Evolutionary conservation across 2,797 vertebrate genomes (phyloP), one percentile per base, ranked within the genome.

Genomic region (Capromys pilorides): DNA sequence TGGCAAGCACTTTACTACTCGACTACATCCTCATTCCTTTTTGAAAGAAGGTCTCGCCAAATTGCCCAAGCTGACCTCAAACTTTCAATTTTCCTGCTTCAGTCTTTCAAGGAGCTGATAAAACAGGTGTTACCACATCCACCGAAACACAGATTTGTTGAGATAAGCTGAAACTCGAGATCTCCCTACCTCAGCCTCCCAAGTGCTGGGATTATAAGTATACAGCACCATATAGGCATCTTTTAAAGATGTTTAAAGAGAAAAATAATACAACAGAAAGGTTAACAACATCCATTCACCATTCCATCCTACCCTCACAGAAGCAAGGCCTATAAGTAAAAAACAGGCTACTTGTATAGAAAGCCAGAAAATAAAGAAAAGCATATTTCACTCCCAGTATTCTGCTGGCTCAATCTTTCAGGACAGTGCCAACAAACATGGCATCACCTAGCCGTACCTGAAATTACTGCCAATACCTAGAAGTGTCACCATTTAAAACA

Each of bases 301-400:
- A 66, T 51, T 95, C 45, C 86, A 2, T 51, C 62, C 26, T 77
- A 36, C n/a, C n/a, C 28, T 91, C 64, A 95, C 49, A 88, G 26
- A 33, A 22, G 57, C 69, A 85, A 96, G n/a, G 61, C 28, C 51
- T 93, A 0, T 6, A 89, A 95, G 59, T 85, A 45, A 91, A 94
- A 96, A 95, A 45, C 28, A 95, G 36, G 57, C 26, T 41, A 82
- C 45, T 28, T 73, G 54, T 94, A 96, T 94, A 92, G 85, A 97
- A 97, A 96, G 89, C 81, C 96, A 81, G 49, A 21, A 96, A n/a
- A 31, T 2, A 96, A 26, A 93, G 66, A 90, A 94, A 80, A 75
- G 22, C 41, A 28, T 86, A 77, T 95, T 79, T 86, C 28, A 24
- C 75, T 78, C 61, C 51, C 66, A 80, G 54, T 57, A 59, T 67